Conservation (phyloP, 92 coral and sea anemone species). For the Virgularia gustaviana region DNA sequence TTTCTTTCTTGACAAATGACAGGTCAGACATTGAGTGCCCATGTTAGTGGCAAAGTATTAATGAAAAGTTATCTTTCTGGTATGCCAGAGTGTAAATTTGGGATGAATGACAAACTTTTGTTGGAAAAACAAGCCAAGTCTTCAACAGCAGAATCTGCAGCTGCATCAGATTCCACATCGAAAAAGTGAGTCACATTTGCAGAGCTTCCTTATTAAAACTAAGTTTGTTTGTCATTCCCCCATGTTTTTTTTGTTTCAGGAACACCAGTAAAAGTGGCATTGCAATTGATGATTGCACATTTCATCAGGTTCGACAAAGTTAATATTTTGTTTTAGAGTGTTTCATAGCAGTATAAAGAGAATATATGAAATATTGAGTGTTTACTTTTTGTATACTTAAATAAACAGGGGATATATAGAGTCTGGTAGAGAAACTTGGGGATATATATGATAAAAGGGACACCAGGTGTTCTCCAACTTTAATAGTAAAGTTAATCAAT, state of each 20-base stretch:
- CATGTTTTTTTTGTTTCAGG: conserved; percentile 12
- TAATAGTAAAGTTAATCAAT: too few species aligned
- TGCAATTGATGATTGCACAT: conserved; percentile 97
- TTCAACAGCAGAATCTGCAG: conserved; percentile 67
- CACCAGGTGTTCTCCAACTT: too few species aligned
- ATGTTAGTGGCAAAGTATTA: conserved; percentile 94
- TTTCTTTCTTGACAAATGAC: conserved; percentile 12
- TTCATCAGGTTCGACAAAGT: conserved; percentile 79
- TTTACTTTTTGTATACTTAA: too few species aligned
- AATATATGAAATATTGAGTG: not conserved
- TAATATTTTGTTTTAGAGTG: not conserved
- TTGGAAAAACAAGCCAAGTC: conserved; percentile 92
- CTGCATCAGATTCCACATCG: conserved; percentile 60
- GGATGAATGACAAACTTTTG: conserved; percentile 97
- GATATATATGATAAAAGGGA: too few species aligned
- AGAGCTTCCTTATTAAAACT: not conserved
- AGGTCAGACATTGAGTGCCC: conserved; percentile 99
- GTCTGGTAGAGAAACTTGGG: too few species aligned
- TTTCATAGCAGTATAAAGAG: not conserved
- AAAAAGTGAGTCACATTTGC: conserved; percentile 64
- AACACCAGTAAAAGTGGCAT: conserved; percentile 92
- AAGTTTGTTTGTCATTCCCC: not conserved
- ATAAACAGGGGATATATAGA: too few species aligned
- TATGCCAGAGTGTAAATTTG: conserved; percentile 99
- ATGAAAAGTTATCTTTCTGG: conserved; percentile 99